Evolutionary conservation across 1,140 invertebrate genomes (phyloP), one percentile per base, ranked within the genome.

Genomic region (Paralvinella palmiformis): DNA sequence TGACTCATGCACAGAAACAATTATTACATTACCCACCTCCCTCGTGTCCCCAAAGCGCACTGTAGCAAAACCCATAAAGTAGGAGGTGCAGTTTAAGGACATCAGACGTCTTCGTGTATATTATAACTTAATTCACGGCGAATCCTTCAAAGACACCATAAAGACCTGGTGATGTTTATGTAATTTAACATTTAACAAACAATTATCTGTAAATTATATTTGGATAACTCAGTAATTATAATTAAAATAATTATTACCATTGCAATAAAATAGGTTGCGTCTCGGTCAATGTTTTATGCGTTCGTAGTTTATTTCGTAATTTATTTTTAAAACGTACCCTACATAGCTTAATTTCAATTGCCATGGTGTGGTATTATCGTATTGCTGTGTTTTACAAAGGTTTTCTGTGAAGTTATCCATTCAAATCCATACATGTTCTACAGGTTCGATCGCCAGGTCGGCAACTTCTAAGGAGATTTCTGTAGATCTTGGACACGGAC

Each of bases 171-270:
- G 27, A 48, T 48, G 20, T 48, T 48, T 48, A 7, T 48, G 45
- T 48, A 48, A 48, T 48, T 48, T 48, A 48, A 22, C n/a, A n/a
- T n/a, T n/a, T n/a, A n/a, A n/a, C n/a, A n/a, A n/a, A n/a, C n/a
- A n/a, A n/a, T n/a, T n/a, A n/a, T n/a, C n/a, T n/a, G n/a, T n/a
- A n/a, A n/a, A n/a, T n/a, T n/a, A n/a, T n/a, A n/a, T n/a, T n/a
- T n/a, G n/a, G 27, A 48, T 22, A 52, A n/a, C 17, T 52, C 48
- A 52, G 48, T 52, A 22, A 29, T 52, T 29, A 52, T 52, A 52
- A 52, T 52, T 52, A 52, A 7, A 52, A 13, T 52, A 52, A n/a
- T n/a, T 52, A 52, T 52, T 52, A 52, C 48, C 48, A 22, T 52
- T 20, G 20, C 48, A 52, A 52, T 52, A 20, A 52, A 52, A 52